Evolutionary conservation across 2,888 invertebrate genomes (phyloP).

Genomic region (Toxonevra muliebris): DNA sequence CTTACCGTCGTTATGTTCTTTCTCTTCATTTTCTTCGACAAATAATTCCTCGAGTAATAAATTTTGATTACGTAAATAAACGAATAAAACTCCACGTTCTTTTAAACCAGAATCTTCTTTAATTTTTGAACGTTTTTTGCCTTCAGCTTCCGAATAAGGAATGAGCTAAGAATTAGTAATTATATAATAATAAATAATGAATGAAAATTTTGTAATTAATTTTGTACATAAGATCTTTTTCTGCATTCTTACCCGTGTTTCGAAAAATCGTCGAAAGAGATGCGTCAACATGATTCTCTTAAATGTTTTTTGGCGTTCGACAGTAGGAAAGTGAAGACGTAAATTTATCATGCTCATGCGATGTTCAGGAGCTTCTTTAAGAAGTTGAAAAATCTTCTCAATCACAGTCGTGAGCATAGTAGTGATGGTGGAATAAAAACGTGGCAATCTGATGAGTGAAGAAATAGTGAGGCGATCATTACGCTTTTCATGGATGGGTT

Average conservation of each 20-base stretch:
- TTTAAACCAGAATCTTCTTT: constrained; percentile 32
- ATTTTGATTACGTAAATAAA: constrained; percentile 70
- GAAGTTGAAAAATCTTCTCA: constrained; percentile 51
- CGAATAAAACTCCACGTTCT: constrained; percentile 66
- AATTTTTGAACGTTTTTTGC: neutral
- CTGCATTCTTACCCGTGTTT: constrained; percentile 66
- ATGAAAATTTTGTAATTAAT: neutral
- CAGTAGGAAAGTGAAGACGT: constrained; percentile 56
- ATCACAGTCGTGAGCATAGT: constrained; percentile 65
- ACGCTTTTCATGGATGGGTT: constrained; percentile 68
- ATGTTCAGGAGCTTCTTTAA: constrained; percentile 67
- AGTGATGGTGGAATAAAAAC: constrained; percentile 72
- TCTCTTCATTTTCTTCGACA: constrained; percentile 66
- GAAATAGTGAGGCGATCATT: constrained; percentile 64
- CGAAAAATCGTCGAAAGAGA: constrained; percentile 68
- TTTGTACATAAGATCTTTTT: neutral
- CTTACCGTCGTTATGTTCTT: constrained; percentile 53
- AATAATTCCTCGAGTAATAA: constrained; percentile 66
- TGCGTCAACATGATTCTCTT: constrained; percentile 58
- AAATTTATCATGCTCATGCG: constrained; percentile 67
- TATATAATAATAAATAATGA: neutral
- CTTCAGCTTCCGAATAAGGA: constrained; percentile 5
- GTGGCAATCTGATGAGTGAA: constrained; percentile 70
- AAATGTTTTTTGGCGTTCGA: constrained; percentile 41
- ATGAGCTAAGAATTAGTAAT: neutral